phyloP scores from a whole-genome alignment of 2,113 vertebrate species.

The Macaca mulatta region DNA sequence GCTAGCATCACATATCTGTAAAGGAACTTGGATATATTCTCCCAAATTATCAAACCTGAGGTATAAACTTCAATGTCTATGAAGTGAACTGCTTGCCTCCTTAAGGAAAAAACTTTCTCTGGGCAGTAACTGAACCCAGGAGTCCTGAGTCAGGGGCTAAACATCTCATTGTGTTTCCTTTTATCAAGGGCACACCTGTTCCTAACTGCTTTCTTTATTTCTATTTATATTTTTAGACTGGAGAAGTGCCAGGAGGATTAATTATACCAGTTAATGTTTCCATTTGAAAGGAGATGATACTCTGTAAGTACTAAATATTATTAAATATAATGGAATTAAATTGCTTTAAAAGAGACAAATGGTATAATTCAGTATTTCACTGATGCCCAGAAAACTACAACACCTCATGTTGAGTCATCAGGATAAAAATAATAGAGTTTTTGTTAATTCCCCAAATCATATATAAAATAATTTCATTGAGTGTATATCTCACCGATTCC shows the following conservation, averaged over 20 bases:
- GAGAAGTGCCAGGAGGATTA: conserved; percentile 61
- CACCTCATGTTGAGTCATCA: background rate
- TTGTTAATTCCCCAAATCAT: conserved; percentile 15
- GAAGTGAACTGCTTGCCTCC: background rate
- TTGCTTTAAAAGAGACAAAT: conserved; percentile 68
- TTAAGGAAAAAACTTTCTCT: background rate
- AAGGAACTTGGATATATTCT: background rate
- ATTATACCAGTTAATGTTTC: conserved; percentile 71
- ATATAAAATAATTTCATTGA: conserved; percentile 32
- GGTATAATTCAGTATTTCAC: conserved; percentile 43
- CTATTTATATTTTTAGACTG: conserved; percentile 69
- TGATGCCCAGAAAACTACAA: conserved; percentile 34
- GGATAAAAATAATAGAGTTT: conserved; percentile 33
- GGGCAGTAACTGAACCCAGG: conserved; percentile 28
- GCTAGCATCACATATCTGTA: background rate
- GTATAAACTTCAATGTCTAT: background rate
- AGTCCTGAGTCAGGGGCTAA: conserved; percentile 37
- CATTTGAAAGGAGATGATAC: conserved; percentile 68
- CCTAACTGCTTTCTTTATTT: conserved; percentile 70
- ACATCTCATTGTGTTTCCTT: conserved; percentile 18
- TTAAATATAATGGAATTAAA: conserved; percentile 71
- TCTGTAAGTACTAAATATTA: conserved; percentile 70
- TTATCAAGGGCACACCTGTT: conserved; percentile 63
- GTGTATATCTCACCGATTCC: background rate
- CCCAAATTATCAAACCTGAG: background rate